phyloP scores from a whole-genome alignment of 2,888 invertebrate species.

The Aporophyla lueneburgensis region DNA sequence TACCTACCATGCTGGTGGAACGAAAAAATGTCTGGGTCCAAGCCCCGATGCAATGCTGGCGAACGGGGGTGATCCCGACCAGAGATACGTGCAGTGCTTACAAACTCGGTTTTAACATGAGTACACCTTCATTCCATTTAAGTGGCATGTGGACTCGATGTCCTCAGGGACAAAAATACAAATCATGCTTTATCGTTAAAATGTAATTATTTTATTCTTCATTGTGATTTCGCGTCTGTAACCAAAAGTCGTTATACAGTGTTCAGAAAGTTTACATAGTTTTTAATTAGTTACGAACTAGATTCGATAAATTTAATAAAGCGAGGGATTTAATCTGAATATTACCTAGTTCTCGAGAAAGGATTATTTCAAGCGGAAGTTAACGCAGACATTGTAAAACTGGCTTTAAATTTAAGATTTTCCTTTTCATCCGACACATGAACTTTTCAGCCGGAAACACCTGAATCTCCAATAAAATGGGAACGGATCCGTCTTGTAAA shows the following conservation, averaged over 20 bases:
- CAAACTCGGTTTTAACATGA: slow-evolving; percentile 72
- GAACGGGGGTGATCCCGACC: slow-evolving; percentile 71
- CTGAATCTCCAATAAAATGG: slow-evolving; percentile 52
- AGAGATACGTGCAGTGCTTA: slow-evolving; percentile 79
- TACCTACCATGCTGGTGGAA: slow-evolving; percentile 62
- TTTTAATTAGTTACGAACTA: not conserved
- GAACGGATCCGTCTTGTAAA: slow-evolving; percentile 61
- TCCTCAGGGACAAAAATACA: slow-evolving; percentile 56
- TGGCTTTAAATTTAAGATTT: slow-evolving; percentile 17
- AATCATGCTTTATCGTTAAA: slow-evolving; percentile 54
- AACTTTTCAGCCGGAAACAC: slow-evolving; percentile 46
- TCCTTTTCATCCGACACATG: slow-evolving; percentile 16
- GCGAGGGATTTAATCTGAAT: not conserved
- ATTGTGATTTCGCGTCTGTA: slow-evolving; percentile 1
- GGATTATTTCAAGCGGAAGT: slow-evolving; percentile 1
- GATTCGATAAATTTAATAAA: slow-evolving; percentile 1
- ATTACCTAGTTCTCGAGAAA: slow-evolving; percentile 2
- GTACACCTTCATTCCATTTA: slow-evolving; percentile 68
- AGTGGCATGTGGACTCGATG: slow-evolving; percentile 64
- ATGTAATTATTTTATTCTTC: slow-evolving; percentile 38
- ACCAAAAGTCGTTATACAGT: not conserved
- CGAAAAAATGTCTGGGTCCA: slow-evolving; percentile 74
- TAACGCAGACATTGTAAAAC: slow-evolving; percentile 5
- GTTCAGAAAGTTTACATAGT: not conserved
- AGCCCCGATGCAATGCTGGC: slow-evolving; percentile 70